Percentiles rank a stretch among this genome's conserved stretches.
Evolutionary conservation across 1,140 invertebrate species (phyloP).

Genomic region (Heliconius melpomene): DNA sequence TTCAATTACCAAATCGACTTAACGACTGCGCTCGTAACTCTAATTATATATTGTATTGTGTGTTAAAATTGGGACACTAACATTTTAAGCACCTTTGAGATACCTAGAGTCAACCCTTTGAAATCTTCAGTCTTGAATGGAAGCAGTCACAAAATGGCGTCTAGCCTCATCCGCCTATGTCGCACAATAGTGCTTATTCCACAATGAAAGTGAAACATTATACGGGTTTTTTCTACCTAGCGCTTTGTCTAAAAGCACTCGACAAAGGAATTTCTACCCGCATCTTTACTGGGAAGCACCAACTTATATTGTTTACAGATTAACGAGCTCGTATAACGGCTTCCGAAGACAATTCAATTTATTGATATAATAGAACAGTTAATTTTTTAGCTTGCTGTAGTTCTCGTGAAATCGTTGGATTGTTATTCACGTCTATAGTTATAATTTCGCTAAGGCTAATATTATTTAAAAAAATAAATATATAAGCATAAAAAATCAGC

Average conservation of each 20-base stretch:
- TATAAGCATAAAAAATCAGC: too few relatives aligned
- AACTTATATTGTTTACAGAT: constrained; percentile 49
- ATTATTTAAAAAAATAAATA: not conserved
- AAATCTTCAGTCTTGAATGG: constrained; percentile 31
- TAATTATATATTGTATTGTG: not conserved
- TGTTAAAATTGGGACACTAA: not conserved
- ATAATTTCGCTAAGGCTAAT: not conserved
- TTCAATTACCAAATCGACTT: not conserved
- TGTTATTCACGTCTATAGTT: not conserved
- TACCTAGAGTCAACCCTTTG: constrained; percentile 13
- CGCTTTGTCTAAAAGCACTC: constrained; percentile 53
- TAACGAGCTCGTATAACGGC: constrained; percentile 12
- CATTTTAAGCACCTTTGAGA: not conserved
- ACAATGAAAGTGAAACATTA: constrained; percentile 72
- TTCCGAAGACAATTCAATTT: constrained; percentile 16
- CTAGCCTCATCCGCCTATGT: constrained; percentile 48
- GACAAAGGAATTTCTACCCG: constrained; percentile 41
- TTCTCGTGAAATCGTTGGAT: not conserved
- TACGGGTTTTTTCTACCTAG: constrained; percentile 58
- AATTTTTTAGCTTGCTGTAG: not conserved
- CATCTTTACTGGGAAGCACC: constrained; percentile 45
- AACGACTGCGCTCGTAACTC: not conserved
- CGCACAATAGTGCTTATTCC: constrained; percentile 60
- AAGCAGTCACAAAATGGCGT: constrained; percentile 54
- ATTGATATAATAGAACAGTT: constrained; percentile 13